These are phyloP conservation scores for Ephestia elutella DNA, from an alignment of 1,140 invertebrate species.

Conservation along the genomic window DNA sequence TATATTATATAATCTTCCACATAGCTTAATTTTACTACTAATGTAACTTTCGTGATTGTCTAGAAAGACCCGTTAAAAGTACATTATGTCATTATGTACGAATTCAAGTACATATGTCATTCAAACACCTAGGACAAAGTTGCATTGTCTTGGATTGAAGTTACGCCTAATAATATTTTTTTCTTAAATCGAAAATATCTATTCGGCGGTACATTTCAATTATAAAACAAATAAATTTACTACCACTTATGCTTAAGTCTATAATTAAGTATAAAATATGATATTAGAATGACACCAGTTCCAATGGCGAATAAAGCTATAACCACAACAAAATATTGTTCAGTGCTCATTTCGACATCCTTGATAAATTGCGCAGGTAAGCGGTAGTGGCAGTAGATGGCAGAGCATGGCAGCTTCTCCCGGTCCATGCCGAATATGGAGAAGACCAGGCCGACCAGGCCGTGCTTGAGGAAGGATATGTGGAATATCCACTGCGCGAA, in stretches of 20 bases:
- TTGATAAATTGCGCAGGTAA: slow-evolving; percentile 81
- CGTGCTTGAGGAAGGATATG: slow-evolving; percentile 86
- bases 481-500: slow-evolving; percentile 91
- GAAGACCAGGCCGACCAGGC: slow-evolving; percentile 81
- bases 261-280: slow-evolving; percentile 80
- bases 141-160: too few relatives aligned
- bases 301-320: slow-evolving; percentile 77
- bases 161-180: too few relatives aligned
- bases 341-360: slow-evolving; percentile 83
- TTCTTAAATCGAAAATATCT: neutral
- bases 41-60: too few relatives aligned
- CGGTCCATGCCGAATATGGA: slow-evolving; percentile 81
- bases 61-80: too few relatives aligned
- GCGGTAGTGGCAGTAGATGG: slow-evolving; percentile 81
- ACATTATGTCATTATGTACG: too few relatives aligned
- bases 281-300: slow-evolving; percentile 76
- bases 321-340: slow-evolving; percentile 75
- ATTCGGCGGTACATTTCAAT: neutral
- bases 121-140: too few relatives aligned
- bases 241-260: slow-evolving; percentile 76
- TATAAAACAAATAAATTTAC: neutral
- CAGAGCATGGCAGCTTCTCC: slow-evolving; percentile 77
- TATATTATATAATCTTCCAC: too few relatives aligned
- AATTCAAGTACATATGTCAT: too few relatives aligned
- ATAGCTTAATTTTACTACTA: too few relatives aligned